Percentiles rank a stretch among this genome's conserved stretches.
Evolutionary conservation across 2,113 vertebrate genomes (phyloP).

Genomic region (Oreochromis tanganicae): DNA sequence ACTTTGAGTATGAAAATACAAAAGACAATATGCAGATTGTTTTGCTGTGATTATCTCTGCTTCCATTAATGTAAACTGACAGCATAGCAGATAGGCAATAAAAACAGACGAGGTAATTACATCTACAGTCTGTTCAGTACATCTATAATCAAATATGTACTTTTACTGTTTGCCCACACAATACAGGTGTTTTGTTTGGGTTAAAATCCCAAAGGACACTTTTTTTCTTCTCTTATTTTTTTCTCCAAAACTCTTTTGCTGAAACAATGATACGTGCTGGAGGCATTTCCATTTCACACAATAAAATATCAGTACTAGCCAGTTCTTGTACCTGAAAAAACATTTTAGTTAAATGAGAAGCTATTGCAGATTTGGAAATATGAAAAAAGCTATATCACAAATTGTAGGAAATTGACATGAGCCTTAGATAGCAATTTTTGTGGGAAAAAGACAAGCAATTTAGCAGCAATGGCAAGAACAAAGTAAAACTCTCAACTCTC

Average conservation of each 20-base stretch:
- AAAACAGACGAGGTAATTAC: not conserved
- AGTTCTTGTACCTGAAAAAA: not conserved
- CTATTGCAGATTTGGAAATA: conserved; percentile 17
- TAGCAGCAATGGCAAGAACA: not conserved
- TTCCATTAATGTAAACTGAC: not conserved
- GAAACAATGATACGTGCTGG: conserved; percentile 6
- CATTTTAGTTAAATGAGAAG: conserved; percentile 16
- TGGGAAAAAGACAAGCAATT: not conserved
- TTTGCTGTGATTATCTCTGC: not conserved
- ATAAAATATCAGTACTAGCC: conserved; percentile 6
- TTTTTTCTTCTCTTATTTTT: not conserved
- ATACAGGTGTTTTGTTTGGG: not conserved
- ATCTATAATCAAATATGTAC: not conserved
- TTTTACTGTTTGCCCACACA: not conserved
- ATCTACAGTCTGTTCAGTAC: not conserved
- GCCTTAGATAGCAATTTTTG: not conserved
- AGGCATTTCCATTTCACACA: conserved; percentile 37
- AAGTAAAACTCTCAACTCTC: not conserved
- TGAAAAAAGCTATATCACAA: conserved; percentile 20
- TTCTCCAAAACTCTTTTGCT: not conserved
- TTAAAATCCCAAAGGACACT: not conserved
- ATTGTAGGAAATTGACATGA: not conserved
- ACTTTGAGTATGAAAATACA: not conserved
- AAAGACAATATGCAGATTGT: not conserved
- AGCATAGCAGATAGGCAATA: not conserved